A percentile compares a stretch with the other conserved stretches of the same genome.
Conservation (phyloP, 2,888 invertebrate genomes). For the Eupithecia pulchellata region DNA sequence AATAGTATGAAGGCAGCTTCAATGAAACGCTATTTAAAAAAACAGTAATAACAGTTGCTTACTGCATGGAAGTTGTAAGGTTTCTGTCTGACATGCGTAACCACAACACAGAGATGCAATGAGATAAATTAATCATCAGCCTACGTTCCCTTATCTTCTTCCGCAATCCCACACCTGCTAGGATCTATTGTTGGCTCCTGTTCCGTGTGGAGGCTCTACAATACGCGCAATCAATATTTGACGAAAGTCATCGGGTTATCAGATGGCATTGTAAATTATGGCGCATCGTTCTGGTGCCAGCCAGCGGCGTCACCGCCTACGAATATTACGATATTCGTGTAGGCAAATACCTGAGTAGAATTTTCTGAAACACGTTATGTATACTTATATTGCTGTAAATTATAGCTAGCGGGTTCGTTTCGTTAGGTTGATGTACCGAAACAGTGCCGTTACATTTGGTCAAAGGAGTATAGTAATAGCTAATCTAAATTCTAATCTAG, state of each 20-base stretch:
- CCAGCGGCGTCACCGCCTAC: conserved; percentile 68
- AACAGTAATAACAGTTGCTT: not conserved
- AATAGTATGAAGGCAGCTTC: not conserved
- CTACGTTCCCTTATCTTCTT: conserved; percentile 49
- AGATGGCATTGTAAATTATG: conserved; percentile 71
- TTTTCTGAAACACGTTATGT: conserved; percentile 38
- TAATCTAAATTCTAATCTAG: conserved; percentile 43
- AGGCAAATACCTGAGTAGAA: conserved; percentile 42
- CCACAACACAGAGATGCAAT: conserved; percentile 38
- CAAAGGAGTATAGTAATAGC: conserved; percentile 27
- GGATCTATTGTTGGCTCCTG: conserved; percentile 42
- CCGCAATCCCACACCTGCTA: conserved; percentile 54
- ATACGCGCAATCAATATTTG: conserved; percentile 63
- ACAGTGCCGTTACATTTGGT: conserved; percentile 23
- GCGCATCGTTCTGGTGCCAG: conserved; percentile 68
- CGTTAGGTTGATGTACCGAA: not conserved
- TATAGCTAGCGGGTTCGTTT: conserved; percentile 3
- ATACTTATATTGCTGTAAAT: conserved; percentile 27
- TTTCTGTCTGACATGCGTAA: conserved; percentile 41
- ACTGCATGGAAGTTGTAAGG: conserved; percentile 32
- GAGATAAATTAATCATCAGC: conserved; percentile 52
- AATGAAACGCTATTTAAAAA: not conserved
- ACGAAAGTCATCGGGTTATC: conserved; percentile 67
- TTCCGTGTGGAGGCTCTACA: conserved; percentile 50
- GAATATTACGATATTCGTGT: conserved; percentile 59